Percentiles rank a stretch among this genome's conserved stretches.
Conservation (phyloP, 2,113 vertebrate genomes). For the Gobio gobio region DNA sequence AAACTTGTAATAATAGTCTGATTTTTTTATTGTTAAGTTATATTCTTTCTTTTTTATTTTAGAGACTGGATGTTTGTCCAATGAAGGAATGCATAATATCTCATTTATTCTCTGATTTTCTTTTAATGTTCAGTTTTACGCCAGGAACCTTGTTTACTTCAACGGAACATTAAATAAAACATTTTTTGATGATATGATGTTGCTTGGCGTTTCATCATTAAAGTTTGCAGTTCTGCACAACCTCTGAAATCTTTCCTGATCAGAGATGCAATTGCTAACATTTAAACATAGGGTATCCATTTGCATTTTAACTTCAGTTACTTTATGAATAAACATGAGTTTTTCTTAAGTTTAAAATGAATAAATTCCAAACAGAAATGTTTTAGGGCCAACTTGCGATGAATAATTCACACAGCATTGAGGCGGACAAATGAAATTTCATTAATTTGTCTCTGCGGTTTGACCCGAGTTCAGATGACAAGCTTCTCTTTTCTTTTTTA, state of each 20-base stretch:
- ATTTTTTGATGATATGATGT: conserved; percentile 62
- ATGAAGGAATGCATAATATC: conserved; percentile 81
- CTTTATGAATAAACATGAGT: conserved; percentile 1
- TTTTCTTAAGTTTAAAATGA: background rate
- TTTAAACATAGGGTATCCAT: conserved; percentile 16
- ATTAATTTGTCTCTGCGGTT: conserved; percentile 51
- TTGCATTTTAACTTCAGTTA: background rate
- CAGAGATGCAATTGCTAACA: background rate
- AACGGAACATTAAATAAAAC: conserved; percentile 79
- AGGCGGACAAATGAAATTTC: conserved; percentile 40
- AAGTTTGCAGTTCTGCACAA: background rate
- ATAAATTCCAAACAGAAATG: background rate
- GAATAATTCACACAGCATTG: conserved; percentile 36
- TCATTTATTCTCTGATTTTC: conserved; percentile 75
- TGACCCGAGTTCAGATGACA: conserved; percentile 48
- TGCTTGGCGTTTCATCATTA: conserved; percentile 34
- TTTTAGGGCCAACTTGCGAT: background rate
- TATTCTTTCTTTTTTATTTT: conserved; percentile 69
- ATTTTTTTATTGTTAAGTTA: conserved; percentile 80
- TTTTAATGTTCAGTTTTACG: conserved; percentile 67
- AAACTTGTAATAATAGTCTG: conserved; percentile 69
- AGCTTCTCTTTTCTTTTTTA: conserved; percentile 14
- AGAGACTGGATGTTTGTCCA: conserved; percentile 84
- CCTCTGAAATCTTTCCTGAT: background rate
- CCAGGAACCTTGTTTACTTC: conserved; percentile 73